Evolutionary conservation across 2,888 invertebrate genomes (phyloP).

Genomic region (Julus scandinavius): DNA sequence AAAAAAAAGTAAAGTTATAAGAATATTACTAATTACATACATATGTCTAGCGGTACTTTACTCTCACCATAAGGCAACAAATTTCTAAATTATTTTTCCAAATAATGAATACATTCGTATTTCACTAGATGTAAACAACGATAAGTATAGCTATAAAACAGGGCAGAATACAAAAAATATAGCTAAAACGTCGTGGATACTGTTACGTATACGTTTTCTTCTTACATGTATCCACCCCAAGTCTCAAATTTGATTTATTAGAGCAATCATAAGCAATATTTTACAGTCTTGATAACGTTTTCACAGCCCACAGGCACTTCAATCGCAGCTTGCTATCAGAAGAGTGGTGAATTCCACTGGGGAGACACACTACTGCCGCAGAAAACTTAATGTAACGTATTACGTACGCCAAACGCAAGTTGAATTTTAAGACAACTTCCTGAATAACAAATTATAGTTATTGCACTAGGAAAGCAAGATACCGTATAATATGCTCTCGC

Average conservation of each 20-base stretch:
- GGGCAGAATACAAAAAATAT: background rate
- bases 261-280: background rate
- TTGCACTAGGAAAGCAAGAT: background rate
- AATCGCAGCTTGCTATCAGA: background rate
- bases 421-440: slow-evolving; percentile 37
- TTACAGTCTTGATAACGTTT: slow-evolving; percentile 2
- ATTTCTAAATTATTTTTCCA: background rate
- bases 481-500: background rate
- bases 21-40: background rate
- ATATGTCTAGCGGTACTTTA: background rate
- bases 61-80: background rate
- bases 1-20: background rate
- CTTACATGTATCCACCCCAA: background rate
- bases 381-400: background rate
- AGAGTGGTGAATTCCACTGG: background rate
- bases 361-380: background rate
- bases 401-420: background rate
- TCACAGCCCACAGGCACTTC: background rate
- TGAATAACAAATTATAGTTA: background rate
- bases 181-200: background rate
- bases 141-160: background rate
- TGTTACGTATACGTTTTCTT: background rate
- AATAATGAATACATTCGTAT: background rate
- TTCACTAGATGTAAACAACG: background rate
- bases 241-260: background rate